Evolutionary conservation across 2,888 invertebrate genomes (phyloP).

Genomic region (Melangyna quadrimaculata): DNA sequence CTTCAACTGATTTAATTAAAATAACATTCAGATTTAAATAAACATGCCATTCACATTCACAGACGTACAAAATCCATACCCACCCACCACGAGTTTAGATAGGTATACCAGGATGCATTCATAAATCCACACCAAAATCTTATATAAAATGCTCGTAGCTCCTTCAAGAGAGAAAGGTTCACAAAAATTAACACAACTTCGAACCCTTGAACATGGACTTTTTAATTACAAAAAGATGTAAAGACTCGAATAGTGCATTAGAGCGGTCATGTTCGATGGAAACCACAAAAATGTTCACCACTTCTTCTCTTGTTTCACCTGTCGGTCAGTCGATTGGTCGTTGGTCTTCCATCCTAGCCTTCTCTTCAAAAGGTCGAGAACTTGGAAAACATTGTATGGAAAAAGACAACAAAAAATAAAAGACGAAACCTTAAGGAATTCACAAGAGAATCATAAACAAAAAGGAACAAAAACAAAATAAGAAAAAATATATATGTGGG

Average conservation of each 20-base stretch:
- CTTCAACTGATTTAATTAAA: slow-evolving; percentile 41
- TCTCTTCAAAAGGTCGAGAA: slow-evolving; percentile 5
- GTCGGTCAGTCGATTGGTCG: neutral
- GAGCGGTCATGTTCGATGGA: slow-evolving; percentile 67
- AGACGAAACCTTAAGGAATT: slow-evolving; percentile 20
- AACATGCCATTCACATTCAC: slow-evolving; percentile 39
- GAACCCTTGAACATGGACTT: slow-evolving; percentile 11
- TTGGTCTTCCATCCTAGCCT: neutral
- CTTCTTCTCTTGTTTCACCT: slow-evolving; percentile 8
- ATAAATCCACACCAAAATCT: slow-evolving; percentile 26
- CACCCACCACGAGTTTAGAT: slow-evolving; percentile 67
- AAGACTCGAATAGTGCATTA: slow-evolving; percentile 68
- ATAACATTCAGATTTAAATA: slow-evolving; percentile 36
- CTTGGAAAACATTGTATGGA: neutral
- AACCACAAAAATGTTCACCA: slow-evolving; percentile 60
- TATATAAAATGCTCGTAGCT: neutral
- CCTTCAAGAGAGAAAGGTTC: slow-evolving; percentile 20
- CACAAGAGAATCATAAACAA: neutral
- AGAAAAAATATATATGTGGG: slow-evolving; percentile 21
- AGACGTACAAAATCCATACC: slow-evolving; percentile 9
- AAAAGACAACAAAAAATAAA: neutral
- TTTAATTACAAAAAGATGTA: slow-evolving; percentile 68
- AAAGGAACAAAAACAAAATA: neutral
- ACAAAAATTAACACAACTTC: slow-evolving; percentile 55
- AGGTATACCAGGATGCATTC: neutral